Evolutionary conservation across 1,140 invertebrate genomes (phyloP).

Genomic region (Heliconius congener): DNA sequence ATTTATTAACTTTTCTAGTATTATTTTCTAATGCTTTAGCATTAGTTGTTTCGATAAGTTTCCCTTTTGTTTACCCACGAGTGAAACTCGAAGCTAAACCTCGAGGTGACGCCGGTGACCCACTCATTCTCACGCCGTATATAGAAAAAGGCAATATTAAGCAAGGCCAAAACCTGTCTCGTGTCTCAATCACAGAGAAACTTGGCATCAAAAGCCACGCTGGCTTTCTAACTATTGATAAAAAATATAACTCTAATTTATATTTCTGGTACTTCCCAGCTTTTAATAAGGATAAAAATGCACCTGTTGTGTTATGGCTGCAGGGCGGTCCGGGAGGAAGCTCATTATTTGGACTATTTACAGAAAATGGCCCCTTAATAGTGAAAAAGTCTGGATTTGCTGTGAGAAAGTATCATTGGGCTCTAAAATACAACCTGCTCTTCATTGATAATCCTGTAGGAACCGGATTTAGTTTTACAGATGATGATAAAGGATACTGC

Average conservation of each 20-base stretch:
- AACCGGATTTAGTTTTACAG: conserved; percentile 88
- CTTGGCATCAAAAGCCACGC: conserved; percentile 79
- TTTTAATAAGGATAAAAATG: conserved; percentile 68
- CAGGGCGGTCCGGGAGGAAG: conserved; percentile 89
- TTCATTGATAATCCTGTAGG: conserved; percentile 94
- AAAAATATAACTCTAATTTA: conserved; percentile 85
- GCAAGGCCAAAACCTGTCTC: conserved; percentile 63
- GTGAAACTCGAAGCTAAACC: conserved; percentile 54
- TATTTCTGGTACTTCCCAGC: conserved; percentile 92
- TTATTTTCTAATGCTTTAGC: conserved; percentile 28
- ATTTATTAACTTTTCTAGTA: conserved; percentile 1
- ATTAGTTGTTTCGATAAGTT: conserved; percentile 44
- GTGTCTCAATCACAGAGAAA: conserved; percentile 58
- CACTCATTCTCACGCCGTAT: conserved; percentile 85
- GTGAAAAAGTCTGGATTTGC: conserved; percentile 62
- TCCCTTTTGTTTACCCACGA: conserved; percentile 64
- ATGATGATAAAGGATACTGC: conserved; percentile 83
- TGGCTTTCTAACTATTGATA: conserved; percentile 88
- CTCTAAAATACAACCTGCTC: conserved; percentile 85
- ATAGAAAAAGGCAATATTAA: conserved; percentile 81
- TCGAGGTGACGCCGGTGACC: conserved; percentile 81
- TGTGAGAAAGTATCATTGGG: conserved; percentile 86
- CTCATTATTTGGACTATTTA: conserved; percentile 80
- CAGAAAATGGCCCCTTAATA: conserved; percentile 79
- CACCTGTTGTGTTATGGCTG: conserved; percentile 87